A percentile compares a stretch with the other conserved stretches of the same genome.
Conservation (phyloP, 2,888 invertebrate species). For the Drosophila pegasa region DNA sequence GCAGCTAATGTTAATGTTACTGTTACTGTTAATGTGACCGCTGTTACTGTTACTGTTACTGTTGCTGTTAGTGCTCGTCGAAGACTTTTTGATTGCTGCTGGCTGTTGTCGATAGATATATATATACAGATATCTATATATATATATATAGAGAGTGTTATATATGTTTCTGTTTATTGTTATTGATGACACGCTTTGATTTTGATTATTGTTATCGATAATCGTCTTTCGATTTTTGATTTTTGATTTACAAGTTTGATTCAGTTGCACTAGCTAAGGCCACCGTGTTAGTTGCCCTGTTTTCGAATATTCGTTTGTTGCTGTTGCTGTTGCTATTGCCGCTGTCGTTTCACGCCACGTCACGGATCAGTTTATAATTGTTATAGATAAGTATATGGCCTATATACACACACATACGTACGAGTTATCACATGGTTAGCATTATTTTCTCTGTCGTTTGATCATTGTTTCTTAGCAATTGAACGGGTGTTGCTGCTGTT, state of each 20-base stretch:
- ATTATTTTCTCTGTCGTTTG: slow-evolving; percentile 39
- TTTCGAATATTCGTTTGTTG: slow-evolving; percentile 29
- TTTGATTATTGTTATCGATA: slow-evolving; percentile 39
- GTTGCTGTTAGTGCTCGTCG: slow-evolving; percentile 14
- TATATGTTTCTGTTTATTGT: slow-evolving; percentile 17
- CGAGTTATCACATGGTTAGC: slow-evolving; percentile 71
- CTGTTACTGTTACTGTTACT: neutral
- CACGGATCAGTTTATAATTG: slow-evolving; percentile 61
- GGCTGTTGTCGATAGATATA: slow-evolving; percentile 11
- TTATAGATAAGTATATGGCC: slow-evolving; percentile 69
- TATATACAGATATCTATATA: neutral
- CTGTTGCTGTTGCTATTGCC: too few relatives aligned
- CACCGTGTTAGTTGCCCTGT: slow-evolving; percentile 64
- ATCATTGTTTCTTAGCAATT: slow-evolving; percentile 42
- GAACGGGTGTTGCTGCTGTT: neutral
- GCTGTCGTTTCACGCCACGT: slow-evolving; percentile 32
- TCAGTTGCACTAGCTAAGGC: slow-evolving; percentile 80
- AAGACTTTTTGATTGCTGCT: slow-evolving; percentile 23
- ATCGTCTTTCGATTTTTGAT: slow-evolving; percentile 48
- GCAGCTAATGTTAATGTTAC: slow-evolving; percentile 29
- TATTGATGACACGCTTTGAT: slow-evolving; percentile 43
- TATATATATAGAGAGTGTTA: too few relatives aligned
- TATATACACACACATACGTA: slow-evolving; percentile 72
- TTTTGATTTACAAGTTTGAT: slow-evolving; percentile 51
- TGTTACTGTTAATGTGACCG: slow-evolving; percentile 13